A percentile compares a stretch with the other conserved stretches of the same genome.
phyloP scores from a whole-genome alignment of 2,888 invertebrate species.

The Drosophila formosana region DNA sequence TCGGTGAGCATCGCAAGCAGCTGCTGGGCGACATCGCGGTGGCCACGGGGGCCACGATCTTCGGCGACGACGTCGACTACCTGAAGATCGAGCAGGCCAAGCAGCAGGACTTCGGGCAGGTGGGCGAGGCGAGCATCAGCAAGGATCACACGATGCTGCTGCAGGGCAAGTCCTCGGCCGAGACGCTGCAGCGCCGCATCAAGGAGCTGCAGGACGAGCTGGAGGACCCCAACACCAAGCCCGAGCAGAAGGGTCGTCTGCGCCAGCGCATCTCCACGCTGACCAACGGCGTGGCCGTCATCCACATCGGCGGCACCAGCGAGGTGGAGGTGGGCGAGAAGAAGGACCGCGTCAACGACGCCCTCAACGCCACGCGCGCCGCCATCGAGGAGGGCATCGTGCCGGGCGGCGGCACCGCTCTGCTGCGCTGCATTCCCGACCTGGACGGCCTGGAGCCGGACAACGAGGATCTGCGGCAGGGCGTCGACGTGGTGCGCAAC shows the following conservation, averaged over 20 bases:
- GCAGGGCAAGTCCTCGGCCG: conserved; percentile 91
- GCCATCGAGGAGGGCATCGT: conserved; percentile 99
- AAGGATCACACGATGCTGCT: conserved; percentile 94
- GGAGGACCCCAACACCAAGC: conserved; percentile 91
- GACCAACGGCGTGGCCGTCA: conserved; percentile 92
- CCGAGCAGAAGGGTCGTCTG: conserved; percentile 97
- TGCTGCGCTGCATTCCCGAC: conserved; percentile 92
- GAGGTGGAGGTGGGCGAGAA: conserved; percentile 98
- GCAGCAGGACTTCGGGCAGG: conserved; percentile 91
- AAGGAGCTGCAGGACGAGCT: conserved; percentile 95
- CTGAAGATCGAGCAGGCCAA: conserved; percentile 95
- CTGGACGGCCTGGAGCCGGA: conserved; percentile 88
- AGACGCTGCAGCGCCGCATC: conserved; percentile 92
- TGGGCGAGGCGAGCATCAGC: conserved; percentile 95
- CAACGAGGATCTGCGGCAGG: conserved; percentile 78
- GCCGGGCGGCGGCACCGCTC: conserved; percentile 96
- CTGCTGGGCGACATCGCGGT: conserved; percentile 97
- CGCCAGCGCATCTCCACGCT: conserved; percentile 95
- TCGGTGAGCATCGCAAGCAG: conserved; percentile 97
- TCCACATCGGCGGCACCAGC: conserved; percentile 94
- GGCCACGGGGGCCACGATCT: conserved; percentile 95
- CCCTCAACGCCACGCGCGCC: conserved; percentile 96
- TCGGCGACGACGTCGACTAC: conserved; percentile 96
- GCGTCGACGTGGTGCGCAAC: conserved; percentile 93
- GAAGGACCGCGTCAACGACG: conserved; percentile 97